Conservation (phyloP, 2,888 invertebrate genomes). For the Smittia sp. region DNA sequence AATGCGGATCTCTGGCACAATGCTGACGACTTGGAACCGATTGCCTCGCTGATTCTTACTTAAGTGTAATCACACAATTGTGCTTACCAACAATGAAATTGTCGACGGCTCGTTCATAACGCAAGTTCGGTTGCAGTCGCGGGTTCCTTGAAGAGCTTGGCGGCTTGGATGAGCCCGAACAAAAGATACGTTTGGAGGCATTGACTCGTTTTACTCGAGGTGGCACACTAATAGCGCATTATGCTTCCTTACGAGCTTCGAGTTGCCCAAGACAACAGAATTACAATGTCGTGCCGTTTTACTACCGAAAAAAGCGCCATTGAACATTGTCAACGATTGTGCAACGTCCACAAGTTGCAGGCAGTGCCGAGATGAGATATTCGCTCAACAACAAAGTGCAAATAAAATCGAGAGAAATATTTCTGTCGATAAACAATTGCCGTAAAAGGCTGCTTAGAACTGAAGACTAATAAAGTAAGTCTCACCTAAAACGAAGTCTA, state of each 20-base stretch:
- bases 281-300: no score
- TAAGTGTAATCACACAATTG: neutral
- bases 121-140: neutral
- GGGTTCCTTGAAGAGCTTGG: no score
- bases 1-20: neutral
- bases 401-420: neutral
- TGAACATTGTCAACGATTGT: no score
- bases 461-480: constrained; percentile 22
- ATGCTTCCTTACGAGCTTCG: no score
- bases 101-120: neutral
- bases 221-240: no score
- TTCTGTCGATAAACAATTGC: neutral
- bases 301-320: no score
- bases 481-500: constrained; percentile 30
- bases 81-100: neutral
- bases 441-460: constrained; percentile 15
- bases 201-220: no score
- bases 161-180: no score
- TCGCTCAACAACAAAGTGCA: neutral
- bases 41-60: neutral
- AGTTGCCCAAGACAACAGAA: no score
- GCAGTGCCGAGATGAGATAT: no score
- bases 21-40: neutral
- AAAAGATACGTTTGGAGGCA: no score
- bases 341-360: no score